Base-by-base conservation (phyloP, 1,140 invertebrate species). In the Drosophila kikkawai region DNA sequence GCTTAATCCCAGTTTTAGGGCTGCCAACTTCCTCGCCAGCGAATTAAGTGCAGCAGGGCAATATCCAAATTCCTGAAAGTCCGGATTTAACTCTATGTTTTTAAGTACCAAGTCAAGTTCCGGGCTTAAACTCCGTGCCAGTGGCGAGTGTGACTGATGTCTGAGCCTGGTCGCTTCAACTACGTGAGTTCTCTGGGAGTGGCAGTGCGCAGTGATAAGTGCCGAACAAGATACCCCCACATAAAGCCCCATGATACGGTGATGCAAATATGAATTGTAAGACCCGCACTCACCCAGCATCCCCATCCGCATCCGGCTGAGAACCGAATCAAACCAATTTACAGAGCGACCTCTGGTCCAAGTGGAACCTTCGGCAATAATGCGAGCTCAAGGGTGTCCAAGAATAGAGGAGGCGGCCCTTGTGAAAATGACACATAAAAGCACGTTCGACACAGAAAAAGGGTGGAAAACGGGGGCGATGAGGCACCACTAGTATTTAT, bases 381-480 rank as follows among this genome's bases (percentile, higher is more conserved):
- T 57, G 56, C 58, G 63, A n/a, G 63, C 55, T 53, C 63, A 77
- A 58, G 74, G 44, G 44, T 50, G 42, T 15, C 48, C 48, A 34
- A 69, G 45, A 41, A 63, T 51, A 37, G 42, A 50, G 56, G 51
- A 19, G 48, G 22, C 47, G 74, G 55, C 67, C 32, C 69, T 73
- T 73, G 50, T 51, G 11, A 60, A 59, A 73, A 73, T 55, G 48
- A 32, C 39, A 51, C 55, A 37, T 29, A 71, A 48, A 73, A 67
- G 55, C 74, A 76, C 74, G 74, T 76, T 76, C 61, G 60, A 26
- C 69, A 68, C 26, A 57, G 39, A 67, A 73, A 69, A 41, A 17
- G 17, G 42, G 22, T 15, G 37, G 34, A 32, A 42, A 34, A 13
- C 12, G 15, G 22, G 37, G 13, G 29, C 26, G n/a, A 50, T 32